Base-by-base conservation (phyloP, 1,140 invertebrate species). In the Drosophila obscura region DNA sequence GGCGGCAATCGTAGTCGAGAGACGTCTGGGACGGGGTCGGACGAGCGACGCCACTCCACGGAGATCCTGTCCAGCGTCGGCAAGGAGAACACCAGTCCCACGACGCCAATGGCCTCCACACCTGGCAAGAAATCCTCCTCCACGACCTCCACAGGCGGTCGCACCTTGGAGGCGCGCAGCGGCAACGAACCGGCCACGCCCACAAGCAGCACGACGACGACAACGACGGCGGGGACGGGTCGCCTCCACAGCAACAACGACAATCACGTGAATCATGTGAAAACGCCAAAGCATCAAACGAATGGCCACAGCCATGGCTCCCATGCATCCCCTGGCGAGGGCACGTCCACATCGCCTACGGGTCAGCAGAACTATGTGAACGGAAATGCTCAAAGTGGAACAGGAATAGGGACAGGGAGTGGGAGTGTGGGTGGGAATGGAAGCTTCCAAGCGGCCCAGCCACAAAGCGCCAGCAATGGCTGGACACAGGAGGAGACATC, bases 41-140 rank as follows among this genome's bases (percentile, higher is more conserved):
- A 89, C 59, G 85, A 91, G 39, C 76, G 90, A 4, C 56, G 91
- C 2, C 91, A 92, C 75, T 92, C 91, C 11, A 91, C 90, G 5
- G 91, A 92, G 58, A 89, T 91, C 35, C 60, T 91, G 5, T 90
- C 90, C 11, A 84, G 80, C 11, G 83, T 66, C 8, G 88, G 88
- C 22, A 92, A 92, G 49, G 91, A 92, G 44, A 92, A 92, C 58
- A 90, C 90, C 52, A 92, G 84, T 53, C 91, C 91, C 15, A 80
- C 73, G 0, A 49, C 69, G 2, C 64, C 67, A 1, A 39, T 39
- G 0, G 66, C 66, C 16, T 63, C 55, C 6, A 63, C 71, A 15
- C 84, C 79, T 0, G 80, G 83, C 24, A 78, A 80, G 57, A 90
- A 89, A 46, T 43, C 63, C 4, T 55, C 67, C 11, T 49, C 84